These are phyloP conservation scores for Papilio demoleus DNA, from an alignment of 2,888 invertebrate genomes.

Conservation along the genomic window DNA sequence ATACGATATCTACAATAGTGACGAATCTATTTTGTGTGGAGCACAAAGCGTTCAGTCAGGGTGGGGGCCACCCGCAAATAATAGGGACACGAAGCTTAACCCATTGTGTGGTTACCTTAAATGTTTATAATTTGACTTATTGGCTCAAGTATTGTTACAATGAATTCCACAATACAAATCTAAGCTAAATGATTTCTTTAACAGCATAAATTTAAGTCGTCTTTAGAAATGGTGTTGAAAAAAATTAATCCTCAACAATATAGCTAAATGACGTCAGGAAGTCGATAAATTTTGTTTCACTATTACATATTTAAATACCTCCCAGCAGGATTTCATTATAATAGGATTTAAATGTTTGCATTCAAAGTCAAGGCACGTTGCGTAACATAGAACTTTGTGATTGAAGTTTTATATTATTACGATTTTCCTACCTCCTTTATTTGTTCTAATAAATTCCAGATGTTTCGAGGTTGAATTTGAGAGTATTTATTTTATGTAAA, in stretches of 20 bases:
- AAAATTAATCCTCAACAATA: not conserved
- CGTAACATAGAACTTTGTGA: slow-evolving; percentile 1
- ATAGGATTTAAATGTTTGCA: slow-evolving; percentile 9
- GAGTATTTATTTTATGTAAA: not conserved
- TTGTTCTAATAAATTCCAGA: not conserved
- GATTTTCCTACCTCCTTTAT: not conserved
- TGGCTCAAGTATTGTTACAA: slow-evolving; percentile 48
- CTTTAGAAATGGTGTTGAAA: slow-evolving; percentile 29
- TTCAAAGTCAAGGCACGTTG: slow-evolving; percentile 1
- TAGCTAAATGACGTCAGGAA: slow-evolving; percentile 1
- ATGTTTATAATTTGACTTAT: slow-evolving; percentile 64
- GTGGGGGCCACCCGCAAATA: slow-evolving; percentile 73
- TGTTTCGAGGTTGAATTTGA: not conserved
- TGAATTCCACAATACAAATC: slow-evolving; percentile 25
- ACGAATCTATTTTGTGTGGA: slow-evolving; percentile 66
- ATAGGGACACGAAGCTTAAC: slow-evolving; percentile 56
- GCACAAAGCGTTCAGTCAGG: slow-evolving; percentile 58
- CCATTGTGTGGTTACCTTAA: slow-evolving; percentile 60
- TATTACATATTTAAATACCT: not conserved
- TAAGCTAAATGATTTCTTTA: slow-evolving; percentile 9
- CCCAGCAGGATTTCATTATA: not conserved
- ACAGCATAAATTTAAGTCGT: slow-evolving; percentile 23
- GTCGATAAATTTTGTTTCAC: slow-evolving; percentile 17
- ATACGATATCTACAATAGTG: slow-evolving; percentile 62
- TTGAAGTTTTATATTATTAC: not conserved